phyloP scores from a whole-genome alignment of 1,140 invertebrate species.

The Drosophila nebulosa region DNA sequence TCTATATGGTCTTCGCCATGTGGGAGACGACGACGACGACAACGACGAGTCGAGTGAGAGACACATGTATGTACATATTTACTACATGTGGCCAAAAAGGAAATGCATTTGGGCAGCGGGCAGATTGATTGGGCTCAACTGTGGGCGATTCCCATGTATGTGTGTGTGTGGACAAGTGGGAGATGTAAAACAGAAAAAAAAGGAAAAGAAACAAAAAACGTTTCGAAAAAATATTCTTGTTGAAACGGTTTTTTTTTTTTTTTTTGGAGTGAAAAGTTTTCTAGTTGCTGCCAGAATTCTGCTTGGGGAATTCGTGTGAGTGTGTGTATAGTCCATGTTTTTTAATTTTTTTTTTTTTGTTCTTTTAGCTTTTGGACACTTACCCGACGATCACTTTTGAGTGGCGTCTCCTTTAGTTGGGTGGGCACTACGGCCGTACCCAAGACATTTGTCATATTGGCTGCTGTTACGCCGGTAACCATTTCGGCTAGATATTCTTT shows the following conservation, averaged over 20 bases:
- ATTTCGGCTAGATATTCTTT: slow-evolving; percentile 72
- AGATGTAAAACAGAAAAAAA: too few relatives aligned
- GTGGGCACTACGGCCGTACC: slow-evolving; percentile 65
- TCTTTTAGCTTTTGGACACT: slow-evolving; percentile 36
- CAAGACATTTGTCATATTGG: slow-evolving; percentile 71
- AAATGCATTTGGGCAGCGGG: slow-evolving; percentile 71
- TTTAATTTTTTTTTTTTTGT: neutral
- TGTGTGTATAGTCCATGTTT: neutral
- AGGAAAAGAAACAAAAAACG: too few relatives aligned
- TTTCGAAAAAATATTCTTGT: slow-evolving; percentile 1
- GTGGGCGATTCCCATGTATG: neutral
- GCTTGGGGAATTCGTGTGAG: neutral
- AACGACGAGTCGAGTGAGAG: neutral
- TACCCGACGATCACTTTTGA: slow-evolving; percentile 80
- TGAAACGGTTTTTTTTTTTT: slow-evolving; percentile 15
- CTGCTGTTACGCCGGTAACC: slow-evolving; percentile 75
- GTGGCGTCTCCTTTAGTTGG: slow-evolving; percentile 67
- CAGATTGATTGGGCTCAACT: slow-evolving; percentile 39
- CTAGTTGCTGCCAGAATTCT: neutral
- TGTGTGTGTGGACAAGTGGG: neutral
- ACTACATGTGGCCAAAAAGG: slow-evolving; percentile 62
- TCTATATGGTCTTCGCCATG: slow-evolving; percentile 41
- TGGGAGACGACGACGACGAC: slow-evolving; percentile 53
- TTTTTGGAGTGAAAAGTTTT: neutral
- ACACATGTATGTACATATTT: neutral